A percentile compares a stretch with the other conserved stretches of the same genome.
Conservation (phyloP, 2,888 invertebrate genomes). For the Tuta absoluta region DNA sequence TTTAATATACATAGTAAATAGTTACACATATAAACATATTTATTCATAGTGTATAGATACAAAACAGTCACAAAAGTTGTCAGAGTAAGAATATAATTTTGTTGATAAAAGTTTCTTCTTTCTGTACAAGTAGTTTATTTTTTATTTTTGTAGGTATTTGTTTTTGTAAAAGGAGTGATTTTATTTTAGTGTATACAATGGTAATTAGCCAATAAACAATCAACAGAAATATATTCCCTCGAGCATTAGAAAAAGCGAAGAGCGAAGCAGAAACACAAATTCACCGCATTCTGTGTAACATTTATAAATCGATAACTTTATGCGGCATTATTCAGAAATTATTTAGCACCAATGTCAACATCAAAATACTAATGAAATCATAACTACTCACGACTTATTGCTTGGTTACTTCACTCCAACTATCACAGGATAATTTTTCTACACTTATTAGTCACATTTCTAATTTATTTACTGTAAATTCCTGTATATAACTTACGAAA, state of each 20-base stretch:
- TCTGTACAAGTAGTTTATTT: no score
- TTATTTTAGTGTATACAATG: background rate
- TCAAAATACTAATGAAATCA: slow-evolving; percentile 33
- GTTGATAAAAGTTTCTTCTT: no score
- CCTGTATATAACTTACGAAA: slow-evolving; percentile 18
- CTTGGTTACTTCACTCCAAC: slow-evolving; percentile 49
- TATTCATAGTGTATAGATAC: no score
- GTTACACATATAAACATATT: background rate
- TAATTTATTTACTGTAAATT: slow-evolving; percentile 42
- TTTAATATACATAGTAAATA: slow-evolving; percentile 13
- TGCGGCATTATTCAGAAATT: slow-evolving; percentile 57
- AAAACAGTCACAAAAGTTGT: no score
- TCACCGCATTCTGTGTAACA: slow-evolving; percentile 50
- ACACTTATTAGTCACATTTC: slow-evolving; percentile 68
- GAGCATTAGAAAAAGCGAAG: slow-evolving; percentile 42
- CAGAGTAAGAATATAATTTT: no score
- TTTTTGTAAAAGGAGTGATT: background rate
- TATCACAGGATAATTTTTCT: slow-evolving; percentile 45
- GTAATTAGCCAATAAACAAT: slow-evolving; percentile 29
- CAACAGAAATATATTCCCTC: slow-evolving; percentile 36
- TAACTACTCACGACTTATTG: slow-evolving; percentile 64
- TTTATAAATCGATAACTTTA: slow-evolving; percentile 65
- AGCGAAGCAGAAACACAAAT: slow-evolving; percentile 44
- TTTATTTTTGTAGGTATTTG: background rate
- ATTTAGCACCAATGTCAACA: slow-evolving; percentile 40